Base-by-base conservation (phyloP, 2,888 invertebrate genomes). In the Alsophila aescularia region DNA sequence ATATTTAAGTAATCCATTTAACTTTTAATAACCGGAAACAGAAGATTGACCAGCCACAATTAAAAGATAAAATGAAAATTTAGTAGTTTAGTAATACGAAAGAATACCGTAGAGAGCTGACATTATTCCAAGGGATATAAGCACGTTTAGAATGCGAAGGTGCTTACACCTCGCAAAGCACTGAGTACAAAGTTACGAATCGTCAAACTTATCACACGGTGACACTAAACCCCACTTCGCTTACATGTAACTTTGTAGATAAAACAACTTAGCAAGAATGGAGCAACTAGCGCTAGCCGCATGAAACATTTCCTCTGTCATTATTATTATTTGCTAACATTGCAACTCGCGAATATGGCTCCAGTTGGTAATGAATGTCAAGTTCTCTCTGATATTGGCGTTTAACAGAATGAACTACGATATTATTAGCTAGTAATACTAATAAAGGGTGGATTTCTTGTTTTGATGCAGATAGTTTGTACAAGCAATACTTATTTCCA, bases 191-290 rank as follows among this genome's bases (percentile, higher is more conserved):
- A 87, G 85, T 85, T 86, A 63, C 69, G 67, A 75, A 81, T 79
- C 82, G 84, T 78, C 77, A 75, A 87, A 87, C 73, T 87, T 86
- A 72, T 64, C 72, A 85, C 81, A 77, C 68, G 74, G 75, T 75
- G 81, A 81, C 76, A 81, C 76, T 84, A 83, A 85, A 82, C 73
- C 74, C 75, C 80, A 84, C 80, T 85, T 76, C 75, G 75, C 77
- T 69, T 72, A n/a, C 72, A 74, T 80, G 77, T 79, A 82, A 85
- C 79, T 87, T 83, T 72, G 64, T 69, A 73, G 69, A 75, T 83
- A 75, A 83, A 80, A 80, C 77, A 77, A 76, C 74, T 73, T 70
- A 71, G 70, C 67, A 57, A 62, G 63, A 73, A 72, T 65, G 65
- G 58, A 59, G 52, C 42, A 62, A 68, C 69, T 67, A 59, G 53